These are phyloP conservation scores for Chaetogeoica ovagalla DNA, from an alignment of 2,888 invertebrate genomes.

Conservation along the genomic window DNA sequence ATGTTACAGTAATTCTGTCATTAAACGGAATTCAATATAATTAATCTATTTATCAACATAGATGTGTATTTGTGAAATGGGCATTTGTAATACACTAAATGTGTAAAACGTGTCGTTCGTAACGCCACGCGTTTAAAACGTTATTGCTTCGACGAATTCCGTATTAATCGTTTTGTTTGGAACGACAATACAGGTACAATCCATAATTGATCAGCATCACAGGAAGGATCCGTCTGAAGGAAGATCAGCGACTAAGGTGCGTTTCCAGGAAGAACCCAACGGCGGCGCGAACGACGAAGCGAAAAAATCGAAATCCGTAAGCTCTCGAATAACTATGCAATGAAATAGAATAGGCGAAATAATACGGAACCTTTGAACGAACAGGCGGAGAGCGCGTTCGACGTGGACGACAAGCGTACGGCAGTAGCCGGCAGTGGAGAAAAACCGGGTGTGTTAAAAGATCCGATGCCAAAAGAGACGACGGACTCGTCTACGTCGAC, in stretches of 20 bases:
- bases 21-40: too few species aligned
- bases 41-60: too few species aligned
- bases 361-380: neutral
- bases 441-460: conserved; percentile 26
- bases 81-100: too few species aligned
- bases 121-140: too few species aligned
- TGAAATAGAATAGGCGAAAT: neutral
- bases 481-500: conserved; percentile 42
- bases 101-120: too few species aligned
- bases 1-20: too few species aligned
- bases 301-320: conserved; percentile 50
- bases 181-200: conserved; percentile 74
- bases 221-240: conserved; percentile 71
- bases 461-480: conserved; percentile 27
- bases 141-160: neutral
- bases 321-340: neutral
- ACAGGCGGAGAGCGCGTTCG: conserved; percentile 19
- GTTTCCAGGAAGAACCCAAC: conserved; percentile 71
- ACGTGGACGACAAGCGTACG: conserved; percentile 3
- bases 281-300: conserved; percentile 59
- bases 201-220: conserved; percentile 85
- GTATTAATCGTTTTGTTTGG: conserved; percentile 19
- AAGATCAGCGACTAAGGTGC: conserved; percentile 80
- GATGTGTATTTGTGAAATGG: too few species aligned
- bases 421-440: conserved; percentile 12